These are phyloP conservation scores for Cabera pusaria DNA, from an alignment of 2,888 invertebrate species.

Conservation along the genomic window DNA sequence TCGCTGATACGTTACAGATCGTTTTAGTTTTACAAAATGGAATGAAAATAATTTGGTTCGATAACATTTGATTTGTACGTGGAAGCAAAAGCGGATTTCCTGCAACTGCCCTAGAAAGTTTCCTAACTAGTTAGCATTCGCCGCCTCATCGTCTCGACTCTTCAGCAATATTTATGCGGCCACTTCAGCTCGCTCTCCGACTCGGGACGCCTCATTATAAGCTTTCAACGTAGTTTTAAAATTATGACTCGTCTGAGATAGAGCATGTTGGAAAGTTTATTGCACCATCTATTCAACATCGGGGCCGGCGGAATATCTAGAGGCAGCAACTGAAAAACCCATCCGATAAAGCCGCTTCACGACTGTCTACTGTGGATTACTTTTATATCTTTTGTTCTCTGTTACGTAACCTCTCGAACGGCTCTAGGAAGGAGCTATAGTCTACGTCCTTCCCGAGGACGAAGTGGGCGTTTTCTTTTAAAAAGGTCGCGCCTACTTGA, in stretches of 20 bases:
- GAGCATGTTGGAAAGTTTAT: conserved; percentile 49
- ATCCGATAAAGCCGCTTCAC: conserved; percentile 30
- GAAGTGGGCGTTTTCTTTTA: conserved; percentile 25
- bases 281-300: conserved; percentile 42
- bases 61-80: conserved; percentile 7
- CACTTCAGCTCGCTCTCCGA: conserved; percentile 48
- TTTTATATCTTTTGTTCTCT: conserved; percentile 45
- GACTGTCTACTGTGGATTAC: conserved; percentile 37
- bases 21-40: background rate
- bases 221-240: conserved; percentile 60
- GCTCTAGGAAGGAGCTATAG: conserved; percentile 34
- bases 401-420: conserved; percentile 47
- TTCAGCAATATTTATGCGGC: conserved; percentile 57
- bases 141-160: conserved; percentile 47
- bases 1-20: background rate
- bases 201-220: conserved; percentile 58
- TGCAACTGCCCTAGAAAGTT: conserved; percentile 34
- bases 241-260: conserved; percentile 52
- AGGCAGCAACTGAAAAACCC: conserved; percentile 30
- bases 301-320: conserved; percentile 36
- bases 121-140: conserved; percentile 48
- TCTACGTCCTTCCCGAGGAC: conserved; percentile 15
- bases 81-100: conserved; percentile 22
- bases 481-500: conserved; percentile 22
- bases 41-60: no score